A percentile compares a stretch with the other conserved stretches of the same genome.
phyloP scores from a whole-genome alignment of 2,888 invertebrate genomes.

The Bellardia pandia region DNA sequence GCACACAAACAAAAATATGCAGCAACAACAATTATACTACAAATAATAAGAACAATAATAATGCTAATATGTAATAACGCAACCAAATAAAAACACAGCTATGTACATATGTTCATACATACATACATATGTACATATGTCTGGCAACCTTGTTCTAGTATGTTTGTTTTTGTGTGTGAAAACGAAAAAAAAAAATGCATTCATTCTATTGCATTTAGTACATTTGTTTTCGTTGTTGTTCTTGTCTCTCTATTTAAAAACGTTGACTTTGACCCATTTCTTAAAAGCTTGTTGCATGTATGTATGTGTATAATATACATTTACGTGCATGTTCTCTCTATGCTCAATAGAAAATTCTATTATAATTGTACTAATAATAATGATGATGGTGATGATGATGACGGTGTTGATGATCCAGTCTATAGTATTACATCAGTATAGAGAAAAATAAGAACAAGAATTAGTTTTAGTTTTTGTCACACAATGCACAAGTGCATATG shows the following conservation, averaged over 20 bases:
- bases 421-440: conserved; percentile 39
- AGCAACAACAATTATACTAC: too few relatives aligned
- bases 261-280: conserved; percentile 82
- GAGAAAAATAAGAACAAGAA: conserved; percentile 44
- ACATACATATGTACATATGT: conserved; percentile 27
- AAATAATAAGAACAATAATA: background rate
- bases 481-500: background rate
- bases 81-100: conserved; percentile 43
- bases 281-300: conserved; percentile 71
- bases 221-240: conserved; percentile 57
- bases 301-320: conserved; percentile 61
- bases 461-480: conserved; percentile 46
- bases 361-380: conserved; percentile 48
- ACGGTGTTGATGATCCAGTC: conserved; percentile 18
- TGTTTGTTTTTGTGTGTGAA: conserved; percentile 31
- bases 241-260: conserved; percentile 63
- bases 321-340: conserved; percentile 1
- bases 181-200: conserved; percentile 65
- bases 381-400: conserved; percentile 17
- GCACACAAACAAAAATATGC: conserved; percentile 22
- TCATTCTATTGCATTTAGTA: conserved; percentile 68
- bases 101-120: background rate
- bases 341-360: conserved; percentile 55
- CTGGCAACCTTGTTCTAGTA: conserved; percentile 66
- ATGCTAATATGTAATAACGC: background rate